Percentiles rank a stretch among this genome's conserved stretches.
These are phyloP conservation scores for Fragum sueziense DNA, from an alignment of 2,888 invertebrate species.

Conservation along the genomic window DNA sequence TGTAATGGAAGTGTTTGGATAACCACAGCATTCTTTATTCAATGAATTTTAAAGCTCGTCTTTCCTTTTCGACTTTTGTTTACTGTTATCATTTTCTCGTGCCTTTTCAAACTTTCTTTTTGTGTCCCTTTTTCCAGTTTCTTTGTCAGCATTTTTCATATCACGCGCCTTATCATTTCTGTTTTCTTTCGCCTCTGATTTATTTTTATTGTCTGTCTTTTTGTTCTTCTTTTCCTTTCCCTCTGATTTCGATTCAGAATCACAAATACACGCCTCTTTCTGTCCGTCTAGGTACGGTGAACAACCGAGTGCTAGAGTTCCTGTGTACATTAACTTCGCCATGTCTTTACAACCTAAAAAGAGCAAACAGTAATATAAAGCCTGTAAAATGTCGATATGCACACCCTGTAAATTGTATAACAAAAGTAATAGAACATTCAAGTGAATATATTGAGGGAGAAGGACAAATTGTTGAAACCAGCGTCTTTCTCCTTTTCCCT, in stretches of 20 bases:
- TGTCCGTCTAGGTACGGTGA: constrained; percentile 93
- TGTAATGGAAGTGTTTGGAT: no score
- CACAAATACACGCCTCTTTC: constrained; percentile 91
- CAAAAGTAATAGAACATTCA: no score
- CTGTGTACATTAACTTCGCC: constrained; percentile 92
- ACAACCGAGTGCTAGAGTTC: constrained; percentile 93
- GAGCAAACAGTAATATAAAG: no score
- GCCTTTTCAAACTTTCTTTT: background rate
- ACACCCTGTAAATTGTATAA: no score
- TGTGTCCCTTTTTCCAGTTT: background rate
- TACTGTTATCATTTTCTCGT: background rate
- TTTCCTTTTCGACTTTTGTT: background rate
- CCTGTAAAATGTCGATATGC: no score
- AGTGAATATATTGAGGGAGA: no score
- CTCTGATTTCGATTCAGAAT: background rate
- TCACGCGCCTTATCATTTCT: background rate
- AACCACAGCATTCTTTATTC: no score
- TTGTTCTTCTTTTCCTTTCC: background rate
- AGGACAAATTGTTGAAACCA: no score
- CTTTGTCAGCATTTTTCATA: background rate
- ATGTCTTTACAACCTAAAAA: constrained; percentile 92
- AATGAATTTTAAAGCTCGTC: background rate
- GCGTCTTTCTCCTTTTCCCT: no score
- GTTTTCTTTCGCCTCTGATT: no score
- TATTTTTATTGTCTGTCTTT: background rate